Base-by-base conservation (phyloP, 2,797 vertebrate species). In the Harpagifer antarcticus region DNA sequence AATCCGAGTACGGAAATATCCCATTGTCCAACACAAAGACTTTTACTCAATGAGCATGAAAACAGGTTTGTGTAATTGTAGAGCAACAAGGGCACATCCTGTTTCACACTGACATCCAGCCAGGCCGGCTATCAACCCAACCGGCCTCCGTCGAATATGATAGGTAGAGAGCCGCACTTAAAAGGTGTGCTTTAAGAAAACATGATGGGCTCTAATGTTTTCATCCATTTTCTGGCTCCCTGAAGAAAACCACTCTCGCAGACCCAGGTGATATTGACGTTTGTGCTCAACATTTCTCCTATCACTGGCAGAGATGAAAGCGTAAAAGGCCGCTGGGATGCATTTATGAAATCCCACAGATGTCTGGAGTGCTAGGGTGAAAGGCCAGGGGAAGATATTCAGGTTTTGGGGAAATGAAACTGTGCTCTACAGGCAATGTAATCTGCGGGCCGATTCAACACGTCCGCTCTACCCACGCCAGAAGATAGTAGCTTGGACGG, bases 211-310 rank as follows among this genome's bases (percentile, higher is more conserved):
- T 88, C 74, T 74, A 65, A 76, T 86, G 70, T 85, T 83, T 91
- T 82, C 76, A 83, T 83, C 82, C 72, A 85, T 87, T 89, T 86
- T 80, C 68, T 49, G 58, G 69, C 57, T 78, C 70, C 71, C 77
- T 50, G 62, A 88, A 83, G 79, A 88, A 86, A 82, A 83, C 52
- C 79, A 74, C 74, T 88, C 72, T 88, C 76, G 19, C 65, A 76
- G 71, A 88, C 16, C 12, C 72, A 59, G 87, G 81, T 83, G 79
- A 90, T 90, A 88, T 86, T 82, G 84, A 89, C 67, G 40, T 70
- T 48, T 45, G 61, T 33, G 61, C 80, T 82, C 82, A 86, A 89
- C 84, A 89, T 85, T 88, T 92, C 76, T 85, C 64, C 82, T 57
- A 79, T 88, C 84, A 60, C 71, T 37, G 72, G 66, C 72, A 49